Conservation (phyloP, 1,140 invertebrate species). For the Anoplophora glabripennis region DNA sequence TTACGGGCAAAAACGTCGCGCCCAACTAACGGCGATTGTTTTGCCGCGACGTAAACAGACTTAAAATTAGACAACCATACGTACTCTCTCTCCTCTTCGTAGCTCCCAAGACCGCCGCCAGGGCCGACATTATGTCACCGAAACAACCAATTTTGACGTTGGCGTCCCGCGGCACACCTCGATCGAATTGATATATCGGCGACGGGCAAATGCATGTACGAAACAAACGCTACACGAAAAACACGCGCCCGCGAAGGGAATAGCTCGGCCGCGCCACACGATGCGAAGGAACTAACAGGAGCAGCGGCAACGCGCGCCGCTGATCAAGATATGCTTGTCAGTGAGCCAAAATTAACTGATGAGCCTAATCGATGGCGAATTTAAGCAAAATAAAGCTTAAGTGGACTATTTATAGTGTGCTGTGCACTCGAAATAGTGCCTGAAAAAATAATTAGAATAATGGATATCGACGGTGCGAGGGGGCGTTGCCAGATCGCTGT, state of each 20-base stretch:
- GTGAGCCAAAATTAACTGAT: constrained; percentile 37
- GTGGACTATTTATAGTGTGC: constrained; percentile 34
- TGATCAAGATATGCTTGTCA: constrained; percentile 20
- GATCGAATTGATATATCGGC: too few species aligned
- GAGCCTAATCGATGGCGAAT: constrained; percentile 19
- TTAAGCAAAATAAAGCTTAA: constrained; percentile 17
- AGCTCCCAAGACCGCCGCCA: constrained; percentile 39
- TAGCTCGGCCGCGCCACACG: not conserved
- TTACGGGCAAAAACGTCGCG: too few species aligned
- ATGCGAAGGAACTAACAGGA: not conserved
- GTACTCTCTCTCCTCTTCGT: constrained; percentile 44
- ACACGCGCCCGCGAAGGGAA: not conserved
- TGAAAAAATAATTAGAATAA: not conserved
- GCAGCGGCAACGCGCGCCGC: not conserved
- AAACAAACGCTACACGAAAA: too few species aligned
- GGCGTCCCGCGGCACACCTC: not conserved
- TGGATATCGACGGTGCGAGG: too few species aligned
- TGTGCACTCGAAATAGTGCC: constrained; percentile 1
- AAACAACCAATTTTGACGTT: constrained; percentile 44
- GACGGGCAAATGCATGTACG: too few species aligned
- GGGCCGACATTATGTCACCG: constrained; percentile 42
- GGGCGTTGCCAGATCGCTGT: too few species aligned
- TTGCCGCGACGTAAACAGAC: too few species aligned
- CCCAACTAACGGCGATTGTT: too few species aligned
- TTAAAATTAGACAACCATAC: constrained; percentile 13